These are phyloP conservation scores for Alviniconcha strummeri DNA, from an alignment of 2,888 invertebrate species.

Conservation along the genomic window DNA sequence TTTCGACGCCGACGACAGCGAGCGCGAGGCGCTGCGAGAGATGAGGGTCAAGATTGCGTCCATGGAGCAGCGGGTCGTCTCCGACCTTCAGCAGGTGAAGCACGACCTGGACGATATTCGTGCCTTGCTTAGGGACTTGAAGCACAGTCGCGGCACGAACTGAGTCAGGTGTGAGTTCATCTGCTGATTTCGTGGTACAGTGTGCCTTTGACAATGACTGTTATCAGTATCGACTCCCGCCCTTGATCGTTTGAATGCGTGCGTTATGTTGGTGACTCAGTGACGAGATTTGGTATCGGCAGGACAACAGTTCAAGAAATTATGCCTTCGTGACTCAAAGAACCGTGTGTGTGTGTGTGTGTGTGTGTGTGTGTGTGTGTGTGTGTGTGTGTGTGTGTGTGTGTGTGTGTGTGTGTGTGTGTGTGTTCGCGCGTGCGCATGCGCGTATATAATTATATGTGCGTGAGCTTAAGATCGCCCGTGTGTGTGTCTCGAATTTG, in stretches of 20 bases:
- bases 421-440: not conserved
- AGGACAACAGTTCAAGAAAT: not conserved
- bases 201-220: not conserved
- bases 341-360: slow-evolving; percentile 2
- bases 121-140: slow-evolving; percentile 18
- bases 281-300: not conserved
- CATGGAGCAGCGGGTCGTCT: slow-evolving; percentile 27
- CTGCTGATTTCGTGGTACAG: too few relatives aligned
- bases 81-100: slow-evolving; percentile 31
- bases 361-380: not conserved
- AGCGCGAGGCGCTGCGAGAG: slow-evolving; percentile 29
- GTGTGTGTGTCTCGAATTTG: not conserved
- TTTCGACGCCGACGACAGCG: not conserved
- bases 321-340: not conserved
- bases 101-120: slow-evolving; percentile 34
- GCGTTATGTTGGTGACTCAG: not conserved
- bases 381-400: slow-evolving; percentile 15
- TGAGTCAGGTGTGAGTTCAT: not conserved
- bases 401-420: slow-evolving; percentile 7
- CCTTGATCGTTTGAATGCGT: not conserved
- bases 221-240: not conserved
- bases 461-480: not conserved
- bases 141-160: not conserved
- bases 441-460: not conserved
- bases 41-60: slow-evolving; percentile 24